Evolutionary conservation across 2,113 vertebrate genomes (phyloP), one percentile per base, ranked within the genome.

Genomic region (cat (Felis catus)): DNA sequence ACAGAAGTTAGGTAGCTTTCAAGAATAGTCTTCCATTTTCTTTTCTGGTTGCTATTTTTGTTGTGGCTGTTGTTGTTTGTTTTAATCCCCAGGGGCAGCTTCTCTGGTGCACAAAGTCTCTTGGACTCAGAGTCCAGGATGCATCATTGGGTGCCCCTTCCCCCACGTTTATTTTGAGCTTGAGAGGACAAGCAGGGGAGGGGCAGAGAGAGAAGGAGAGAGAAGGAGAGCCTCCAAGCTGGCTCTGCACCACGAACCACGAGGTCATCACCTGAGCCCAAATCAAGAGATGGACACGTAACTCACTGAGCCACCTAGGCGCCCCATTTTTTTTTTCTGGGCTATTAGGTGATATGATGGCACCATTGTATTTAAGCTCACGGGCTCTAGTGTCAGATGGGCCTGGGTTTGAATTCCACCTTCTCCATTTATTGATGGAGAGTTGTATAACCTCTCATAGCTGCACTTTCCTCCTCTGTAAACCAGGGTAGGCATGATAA

Each of bases 1-100:
- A 95, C 87, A 36, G 85, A 95, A 98, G 98, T 94, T 6, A 96
- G 74, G 93, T 81, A 88, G 89, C 84, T 97, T 98, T 97, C 74
- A 83, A 36, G 58, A 66, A 48, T 39, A 82, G 23, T 36, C 23
- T 74, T 91, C 58, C 19, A 15, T 25, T 36, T 63, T 41, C 45
- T 45, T 12, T 27, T 48, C 41, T 48, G 45, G 41, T 48, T 78
- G 74, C 14, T 39, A 0, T 36, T 95, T 16, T 68, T 68, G 5
- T 23, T 61, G 16, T 27, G 16, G n/a, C 65, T 13, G n/a, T 53
- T 45, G 39, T 15, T 41, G 1, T 82, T 29, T 87, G 55, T 61
- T 27, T 78, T 55, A 71, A 36, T 31, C 9, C 36, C 15, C 63
- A 66, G 5, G 19, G 33, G 23, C n/a, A 31, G 4, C 23, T 15